A percentile compares a stretch with the other conserved stretches of the same genome.
Evolutionary conservation across 2,888 invertebrate species (phyloP).

Genomic region (Nomada hirtipes): DNA sequence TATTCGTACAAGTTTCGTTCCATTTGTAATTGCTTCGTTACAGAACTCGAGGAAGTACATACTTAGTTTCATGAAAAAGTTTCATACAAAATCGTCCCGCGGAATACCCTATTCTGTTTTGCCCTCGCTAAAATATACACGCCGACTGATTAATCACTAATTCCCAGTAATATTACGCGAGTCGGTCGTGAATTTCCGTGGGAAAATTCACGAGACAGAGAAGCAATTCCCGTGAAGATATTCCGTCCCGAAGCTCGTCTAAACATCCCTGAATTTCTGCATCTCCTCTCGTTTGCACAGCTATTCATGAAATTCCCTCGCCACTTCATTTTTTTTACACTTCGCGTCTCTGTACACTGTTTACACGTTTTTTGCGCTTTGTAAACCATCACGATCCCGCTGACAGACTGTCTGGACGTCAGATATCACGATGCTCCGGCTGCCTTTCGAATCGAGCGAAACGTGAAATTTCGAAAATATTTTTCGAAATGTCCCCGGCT

Average conservation of each 20-base stretch:
- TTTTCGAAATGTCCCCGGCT: not conserved
- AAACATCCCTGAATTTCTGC: constrained; percentile 41
- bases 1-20: not conserved
- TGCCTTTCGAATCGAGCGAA: not conserved
- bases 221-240: constrained; percentile 9
- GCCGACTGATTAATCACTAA: no score
- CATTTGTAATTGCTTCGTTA: not conserved
- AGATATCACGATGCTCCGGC: not conserved
- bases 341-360: constrained; percentile 35
- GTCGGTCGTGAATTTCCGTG: not conserved
- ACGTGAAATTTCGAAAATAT: no score
- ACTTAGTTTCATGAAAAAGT: no score
- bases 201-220: no score
- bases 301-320: constrained; percentile 38
- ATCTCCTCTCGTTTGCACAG: constrained; percentile 36
- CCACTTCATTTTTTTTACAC: constrained; percentile 35
- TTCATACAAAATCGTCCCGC: no score
- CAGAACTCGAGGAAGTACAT: not conserved
- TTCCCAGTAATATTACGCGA: no score
- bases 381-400: constrained; percentile 8
- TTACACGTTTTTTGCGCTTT: constrained; percentile 44
- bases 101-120: no score
- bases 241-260: constrained; percentile 26
- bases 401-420: constrained; percentile 39
- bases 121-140: no score